These are phyloP conservation scores for Furnarius figulus DNA, from an alignment of 2,113 vertebrate genomes.

Conservation along the genomic window DNA sequence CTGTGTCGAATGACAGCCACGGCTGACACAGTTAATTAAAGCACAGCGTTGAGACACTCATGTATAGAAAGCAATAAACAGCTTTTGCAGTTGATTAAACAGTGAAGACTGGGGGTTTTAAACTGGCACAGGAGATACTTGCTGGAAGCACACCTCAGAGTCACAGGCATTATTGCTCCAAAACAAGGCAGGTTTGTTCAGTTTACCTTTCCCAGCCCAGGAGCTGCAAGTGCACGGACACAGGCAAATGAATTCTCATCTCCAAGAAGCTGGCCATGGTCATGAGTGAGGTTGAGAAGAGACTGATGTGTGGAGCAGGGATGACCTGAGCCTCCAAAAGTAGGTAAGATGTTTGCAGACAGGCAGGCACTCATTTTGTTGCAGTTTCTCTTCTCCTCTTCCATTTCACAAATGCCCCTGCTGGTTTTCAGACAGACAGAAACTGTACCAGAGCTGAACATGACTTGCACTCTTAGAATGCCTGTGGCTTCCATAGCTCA, in stretches of 20 bases:
- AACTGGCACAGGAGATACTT: not conserved
- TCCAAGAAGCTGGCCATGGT: not conserved
- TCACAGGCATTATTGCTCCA: not conserved
- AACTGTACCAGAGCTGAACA: not conserved
- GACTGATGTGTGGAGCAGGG: not conserved
- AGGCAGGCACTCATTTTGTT: fast-evolving
- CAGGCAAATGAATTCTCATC: fast-evolving
- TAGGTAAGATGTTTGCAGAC: fast-evolving
- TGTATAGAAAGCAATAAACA: slow-evolving; percentile 37
- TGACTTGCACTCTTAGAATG: not conserved
- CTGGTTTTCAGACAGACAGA: not conserved
- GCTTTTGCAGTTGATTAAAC: slow-evolving; percentile 41
- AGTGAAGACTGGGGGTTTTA: not conserved
- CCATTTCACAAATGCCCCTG: not conserved
- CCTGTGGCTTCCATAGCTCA: not conserved
- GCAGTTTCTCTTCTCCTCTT: not conserved
- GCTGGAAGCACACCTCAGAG: not conserved
- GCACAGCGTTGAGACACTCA: not conserved
- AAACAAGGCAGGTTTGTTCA: not conserved
- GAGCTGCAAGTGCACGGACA: not conserved
- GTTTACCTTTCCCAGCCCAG: not conserved
- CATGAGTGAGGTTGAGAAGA: fast-evolving
- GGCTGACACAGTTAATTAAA: slow-evolving; percentile 16
- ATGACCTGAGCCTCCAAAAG: not conserved
- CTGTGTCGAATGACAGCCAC: not conserved